These are phyloP conservation scores for Macquaria australasica DNA, from an alignment of 2,113 vertebrate genomes.

Conservation along the genomic window DNA sequence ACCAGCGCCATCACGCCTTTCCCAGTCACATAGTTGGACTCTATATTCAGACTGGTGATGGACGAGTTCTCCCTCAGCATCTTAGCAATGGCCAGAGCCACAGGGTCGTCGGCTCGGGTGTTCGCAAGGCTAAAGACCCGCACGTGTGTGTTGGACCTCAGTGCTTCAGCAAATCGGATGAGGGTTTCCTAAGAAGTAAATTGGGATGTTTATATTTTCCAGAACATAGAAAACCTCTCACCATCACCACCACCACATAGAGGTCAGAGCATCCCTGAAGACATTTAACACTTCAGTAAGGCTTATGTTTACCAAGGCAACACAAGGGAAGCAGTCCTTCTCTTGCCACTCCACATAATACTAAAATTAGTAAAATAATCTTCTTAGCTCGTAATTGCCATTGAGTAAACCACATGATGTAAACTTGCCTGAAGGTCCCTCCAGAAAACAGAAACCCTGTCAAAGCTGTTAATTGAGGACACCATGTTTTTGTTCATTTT, in stretches of 20 bases:
- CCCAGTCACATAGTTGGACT: constrained; percentile 96
- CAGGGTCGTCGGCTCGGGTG: constrained; percentile 91
- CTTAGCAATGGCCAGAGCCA: constrained; percentile 90
- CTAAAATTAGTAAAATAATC: neutral
- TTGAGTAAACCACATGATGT: neutral
- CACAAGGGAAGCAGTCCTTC: neutral
- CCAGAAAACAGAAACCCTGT: neutral
- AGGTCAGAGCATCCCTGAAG: neutral
- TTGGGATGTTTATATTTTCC: neutral
- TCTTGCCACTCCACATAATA: neutral
- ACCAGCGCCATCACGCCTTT: constrained; percentile 94
- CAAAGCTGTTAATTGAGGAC: neutral
- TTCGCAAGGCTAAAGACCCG: constrained; percentile 92
- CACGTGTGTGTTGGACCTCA: constrained; percentile 90
- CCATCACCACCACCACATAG: neutral
- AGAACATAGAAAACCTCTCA: neutral
- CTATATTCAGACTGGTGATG: constrained; percentile 92
- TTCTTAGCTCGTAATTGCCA: neutral
- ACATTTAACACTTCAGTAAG: neutral
- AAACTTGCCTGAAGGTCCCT: no score
- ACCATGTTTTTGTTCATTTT: neutral
- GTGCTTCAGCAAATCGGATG: constrained; percentile 90
- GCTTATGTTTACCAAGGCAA: constrained; percentile 11
- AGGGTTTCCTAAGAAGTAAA: constrained; percentile 86
- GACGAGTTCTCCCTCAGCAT: constrained; percentile 91